These are phyloP conservation scores for Berghia stephanieae DNA, from an alignment of 1,140 invertebrate species.

Conservation along the genomic window DNA sequence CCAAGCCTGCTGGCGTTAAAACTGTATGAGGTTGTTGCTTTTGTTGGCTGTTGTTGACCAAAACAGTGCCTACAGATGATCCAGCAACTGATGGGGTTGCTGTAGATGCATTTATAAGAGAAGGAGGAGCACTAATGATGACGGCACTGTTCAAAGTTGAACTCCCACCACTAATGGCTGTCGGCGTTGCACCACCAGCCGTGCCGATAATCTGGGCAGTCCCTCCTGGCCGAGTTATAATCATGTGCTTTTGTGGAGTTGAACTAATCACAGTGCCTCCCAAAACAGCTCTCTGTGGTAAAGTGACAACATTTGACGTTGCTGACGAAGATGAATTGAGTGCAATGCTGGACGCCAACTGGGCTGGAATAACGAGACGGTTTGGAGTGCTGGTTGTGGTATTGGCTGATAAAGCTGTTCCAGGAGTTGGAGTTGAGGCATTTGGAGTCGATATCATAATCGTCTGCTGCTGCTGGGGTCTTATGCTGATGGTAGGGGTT, in stretches of 20 bases:
- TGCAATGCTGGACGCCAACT: slow-evolving; percentile 26
- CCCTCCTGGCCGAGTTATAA: slow-evolving; percentile 15
- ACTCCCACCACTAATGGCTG: not conserved
- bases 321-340: slow-evolving; percentile 25
- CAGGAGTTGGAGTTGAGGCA: slow-evolving; percentile 30
- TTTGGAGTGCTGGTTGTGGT: slow-evolving; percentile 21
- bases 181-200: not conserved
- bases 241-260: slow-evolving; percentile 22
- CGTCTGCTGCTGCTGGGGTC: slow-evolving; percentile 37
- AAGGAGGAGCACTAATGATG: slow-evolving; percentile 31
- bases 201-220: slow-evolving; percentile 25
- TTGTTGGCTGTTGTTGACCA: too few species aligned
- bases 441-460: slow-evolving; percentile 36
- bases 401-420: slow-evolving; percentile 10
- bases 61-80: slow-evolving; percentile 2
- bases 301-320: too few species aligned
- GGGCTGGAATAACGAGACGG: slow-evolving; percentile 39
- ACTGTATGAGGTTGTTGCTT: too few species aligned
- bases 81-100: not conserved
- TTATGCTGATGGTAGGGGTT: slow-evolving; percentile 34
- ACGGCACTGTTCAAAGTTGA: slow-evolving; percentile 16
- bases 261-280: slow-evolving; percentile 3
- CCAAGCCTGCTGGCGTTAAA: too few species aligned
- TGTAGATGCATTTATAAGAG: not conserved
- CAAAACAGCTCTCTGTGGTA: slow-evolving; percentile 24